Evolutionary conservation across 2,888 invertebrate species (phyloP).

Genomic region (Chydorus sphaericus): DNA sequence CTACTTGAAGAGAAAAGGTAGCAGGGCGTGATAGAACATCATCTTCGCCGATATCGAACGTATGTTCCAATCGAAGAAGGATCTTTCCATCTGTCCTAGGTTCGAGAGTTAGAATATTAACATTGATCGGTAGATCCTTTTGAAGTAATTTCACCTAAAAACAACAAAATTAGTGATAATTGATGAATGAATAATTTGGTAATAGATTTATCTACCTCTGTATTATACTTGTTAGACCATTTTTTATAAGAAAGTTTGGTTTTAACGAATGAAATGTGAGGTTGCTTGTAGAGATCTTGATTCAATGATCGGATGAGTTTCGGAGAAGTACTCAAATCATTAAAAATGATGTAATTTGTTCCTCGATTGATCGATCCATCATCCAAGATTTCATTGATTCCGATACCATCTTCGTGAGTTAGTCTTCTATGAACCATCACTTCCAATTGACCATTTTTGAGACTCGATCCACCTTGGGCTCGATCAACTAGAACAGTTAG

Average conservation of each 20-base stretch:
- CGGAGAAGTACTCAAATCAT: background rate
- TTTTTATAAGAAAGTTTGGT: no score
- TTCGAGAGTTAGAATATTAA: slow-evolving; percentile 64
- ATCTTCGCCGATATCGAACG: slow-evolving; percentile 49
- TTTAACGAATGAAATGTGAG: no score
- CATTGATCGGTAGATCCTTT: slow-evolving; percentile 43
- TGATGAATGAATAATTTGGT: no score
- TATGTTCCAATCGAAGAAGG: slow-evolving; percentile 63
- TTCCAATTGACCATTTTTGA: slow-evolving; percentile 29
- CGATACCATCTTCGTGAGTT: slow-evolving; percentile 76
- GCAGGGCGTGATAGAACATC: background rate
- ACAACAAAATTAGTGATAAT: no score
- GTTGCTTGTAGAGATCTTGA: slow-evolving; percentile 2
- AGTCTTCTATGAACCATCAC: slow-evolving; percentile 55
- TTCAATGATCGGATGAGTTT: background rate
- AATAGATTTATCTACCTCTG: no score
- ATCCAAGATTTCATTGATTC: slow-evolving; percentile 56
- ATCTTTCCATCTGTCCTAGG: slow-evolving; percentile 44
- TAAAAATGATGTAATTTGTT: background rate
- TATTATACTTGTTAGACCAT: no score
- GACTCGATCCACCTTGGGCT: slow-evolving; percentile 28
- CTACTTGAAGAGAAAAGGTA: background rate
- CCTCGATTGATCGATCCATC: background rate
- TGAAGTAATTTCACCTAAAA: slow-evolving; percentile 40
- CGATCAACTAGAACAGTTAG: slow-evolving; percentile 18